A percentile compares a stretch with the other conserved stretches of the same genome.
phyloP scores from a whole-genome alignment of 2,797 vertebrate genomes.

The Bufotes viridis region DNA sequence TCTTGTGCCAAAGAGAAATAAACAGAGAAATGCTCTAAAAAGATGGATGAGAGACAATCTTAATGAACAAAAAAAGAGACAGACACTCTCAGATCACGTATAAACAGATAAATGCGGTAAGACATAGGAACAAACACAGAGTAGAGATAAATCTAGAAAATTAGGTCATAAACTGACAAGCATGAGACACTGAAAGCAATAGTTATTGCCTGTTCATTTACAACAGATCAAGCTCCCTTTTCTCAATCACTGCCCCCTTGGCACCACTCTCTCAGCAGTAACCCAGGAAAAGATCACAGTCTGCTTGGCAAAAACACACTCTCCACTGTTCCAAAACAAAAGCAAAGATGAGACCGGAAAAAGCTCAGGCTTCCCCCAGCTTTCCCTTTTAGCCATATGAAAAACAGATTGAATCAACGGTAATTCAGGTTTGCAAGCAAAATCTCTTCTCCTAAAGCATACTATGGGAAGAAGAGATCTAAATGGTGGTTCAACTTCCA shows the following conservation, averaged over 20 bases:
- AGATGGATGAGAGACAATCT: no score
- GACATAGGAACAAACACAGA: background rate
- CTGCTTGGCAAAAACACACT: background rate
- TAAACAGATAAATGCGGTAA: background rate
- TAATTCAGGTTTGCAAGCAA: background rate
- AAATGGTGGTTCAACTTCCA: background rate
- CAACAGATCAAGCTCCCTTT: background rate
- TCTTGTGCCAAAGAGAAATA: no score
- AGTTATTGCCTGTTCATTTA: background rate
- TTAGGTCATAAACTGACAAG: slow-evolving; percentile 4
- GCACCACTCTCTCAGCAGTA: background rate
- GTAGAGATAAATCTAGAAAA: background rate
- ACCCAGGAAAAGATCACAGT: background rate
- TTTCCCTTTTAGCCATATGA: background rate
- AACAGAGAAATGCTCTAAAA: no score
- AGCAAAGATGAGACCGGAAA: background rate
- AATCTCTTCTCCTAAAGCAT: background rate
- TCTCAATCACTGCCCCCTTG: background rate
- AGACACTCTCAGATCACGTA: background rate
- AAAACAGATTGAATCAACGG: background rate
- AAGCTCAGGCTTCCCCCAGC: background rate
- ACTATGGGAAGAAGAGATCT: background rate
- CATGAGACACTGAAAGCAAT: background rate
- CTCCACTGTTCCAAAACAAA: background rate
- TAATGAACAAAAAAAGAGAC: no score